Base-by-base conservation (phyloP, 1,140 invertebrate genomes). In the Halyomorpha halys region DNA sequence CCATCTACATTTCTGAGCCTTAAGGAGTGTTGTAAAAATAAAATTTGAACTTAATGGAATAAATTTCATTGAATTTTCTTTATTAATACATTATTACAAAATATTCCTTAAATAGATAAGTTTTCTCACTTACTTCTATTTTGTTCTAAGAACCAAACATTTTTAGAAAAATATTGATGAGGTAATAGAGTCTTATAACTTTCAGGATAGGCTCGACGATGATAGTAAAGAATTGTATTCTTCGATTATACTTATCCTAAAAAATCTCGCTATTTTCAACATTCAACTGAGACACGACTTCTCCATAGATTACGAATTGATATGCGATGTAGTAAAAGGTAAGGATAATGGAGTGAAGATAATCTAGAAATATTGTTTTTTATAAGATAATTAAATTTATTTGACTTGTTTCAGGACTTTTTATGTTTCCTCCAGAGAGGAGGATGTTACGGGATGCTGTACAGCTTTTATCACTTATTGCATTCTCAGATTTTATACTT, bases 351-450 rank as follows among this genome's bases (percentile, higher is more conserved):
- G n/a, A 8, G 14, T 21, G 34, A 49, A 21, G 1, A 11, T 49
- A 18, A 49, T 49, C 47, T 11, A 19, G 6, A 49, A 18, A 49
- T 19, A 30, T 30, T 30, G 27, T 30, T 39, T 9, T 39, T 13
- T 13, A 39, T 39, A 1, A 11, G 34, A 13, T 39, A 6, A 39
- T 39, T 39, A 39, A 4, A 49, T 49, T 49, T n/a, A 49, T 49
- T 19, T 19, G 6, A 49, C 6, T 23, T 56, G 18, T 66, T 60
- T 62, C 63, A 81, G 81, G 76, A 51, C 64, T 82, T 30, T 80
- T 82, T 70, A 66, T 81, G 54, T 82, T 78, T 74, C 76, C 75
- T 62, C 77, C 77, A 39, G 79, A 82, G 60, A 76, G 80, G 68
- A 71, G 72, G 49, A 66, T 79, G 21, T 76, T 74, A 68, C 68